Evolutionary conservation across 2,888 invertebrate genomes (phyloP).

Genomic region (Corbicula japonica): DNA sequence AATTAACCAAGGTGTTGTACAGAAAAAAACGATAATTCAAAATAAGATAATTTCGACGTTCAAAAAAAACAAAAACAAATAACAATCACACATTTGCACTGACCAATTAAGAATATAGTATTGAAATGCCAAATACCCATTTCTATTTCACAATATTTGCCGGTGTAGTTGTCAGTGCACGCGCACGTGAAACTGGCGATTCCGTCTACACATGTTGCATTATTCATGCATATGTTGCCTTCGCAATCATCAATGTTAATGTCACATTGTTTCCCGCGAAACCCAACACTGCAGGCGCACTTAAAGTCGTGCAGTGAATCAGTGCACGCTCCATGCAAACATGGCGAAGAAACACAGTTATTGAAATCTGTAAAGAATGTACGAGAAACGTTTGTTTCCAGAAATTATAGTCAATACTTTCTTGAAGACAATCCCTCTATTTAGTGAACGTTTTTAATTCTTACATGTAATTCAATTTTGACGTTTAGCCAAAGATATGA

Average conservation of each 20-base stretch:
- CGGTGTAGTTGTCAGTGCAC: conserved; percentile 39
- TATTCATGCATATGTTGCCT: conserved; percentile 51
- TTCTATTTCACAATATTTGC: conserved; percentile 53
- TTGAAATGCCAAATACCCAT: conserved; percentile 33
- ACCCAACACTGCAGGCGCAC: conserved; percentile 49
- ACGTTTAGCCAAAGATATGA: no score
- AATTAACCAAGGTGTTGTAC: no score
- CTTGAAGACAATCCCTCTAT: no score
- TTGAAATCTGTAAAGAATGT: conserved; percentile 43
- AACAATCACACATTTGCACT: no score
- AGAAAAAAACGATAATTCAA: no score
- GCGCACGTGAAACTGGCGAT: conserved; percentile 47
- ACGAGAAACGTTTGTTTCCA: no score
- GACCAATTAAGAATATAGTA: no score
- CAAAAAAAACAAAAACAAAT: no score
- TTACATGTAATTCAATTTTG: no score
- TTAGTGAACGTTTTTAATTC: no score
- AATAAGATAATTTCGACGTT: no score
- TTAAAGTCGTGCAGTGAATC: conserved; percentile 40
- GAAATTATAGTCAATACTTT: no score
- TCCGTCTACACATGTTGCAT: conserved; percentile 51
- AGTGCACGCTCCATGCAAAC: conserved; percentile 41
- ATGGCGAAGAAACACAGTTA: conserved; percentile 48
- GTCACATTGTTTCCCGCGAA: conserved; percentile 46
- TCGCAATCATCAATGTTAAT: conserved; percentile 59